phyloP scores from a whole-genome alignment of 2,113 vertebrate genomes.

The Lagopus muta region DNA sequence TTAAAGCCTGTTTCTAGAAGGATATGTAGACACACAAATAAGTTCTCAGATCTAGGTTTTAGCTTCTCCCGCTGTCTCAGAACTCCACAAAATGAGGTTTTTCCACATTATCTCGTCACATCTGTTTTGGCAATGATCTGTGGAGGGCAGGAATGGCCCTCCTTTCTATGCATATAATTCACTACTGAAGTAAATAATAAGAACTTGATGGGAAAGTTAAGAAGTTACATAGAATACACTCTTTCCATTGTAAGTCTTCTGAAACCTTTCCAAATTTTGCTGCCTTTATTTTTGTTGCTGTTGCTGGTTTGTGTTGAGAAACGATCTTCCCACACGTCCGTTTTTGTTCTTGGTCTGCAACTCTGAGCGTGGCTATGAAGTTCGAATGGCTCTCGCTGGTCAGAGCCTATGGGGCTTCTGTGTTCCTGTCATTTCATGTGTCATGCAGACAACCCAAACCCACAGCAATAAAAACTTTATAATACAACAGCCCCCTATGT shows the following conservation, averaged over 20 bases:
- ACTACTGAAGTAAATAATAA: constrained; percentile 41
- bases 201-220: not conserved
- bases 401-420: constrained; percentile 36
- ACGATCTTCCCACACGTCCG: not conserved
- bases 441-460: constrained; percentile 35
- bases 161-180: not conserved
- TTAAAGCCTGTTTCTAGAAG: constrained; percentile 18
- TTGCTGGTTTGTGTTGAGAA: not conserved
- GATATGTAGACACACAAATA: not conserved
- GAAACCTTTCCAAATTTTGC: constrained; percentile 38
- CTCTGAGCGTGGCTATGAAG: not conserved
- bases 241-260: constrained; percentile 37
- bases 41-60: constrained; percentile 33
- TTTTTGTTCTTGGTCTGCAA: constrained; percentile 9
- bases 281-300: not conserved
- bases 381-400: constrained; percentile 20
- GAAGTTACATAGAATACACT: constrained; percentile 13
- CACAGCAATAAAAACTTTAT: constrained; percentile 45
- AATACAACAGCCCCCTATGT: constrained; percentile 18
- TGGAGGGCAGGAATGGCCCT: not conserved
- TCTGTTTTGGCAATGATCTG: not conserved
- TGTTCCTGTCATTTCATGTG: constrained; percentile 50
- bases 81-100: not conserved
- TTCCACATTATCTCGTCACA: constrained; percentile 10
- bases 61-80: not conserved